Base-by-base conservation (phyloP, 2,888 invertebrate species). In the Anticlea derivata region DNA sequence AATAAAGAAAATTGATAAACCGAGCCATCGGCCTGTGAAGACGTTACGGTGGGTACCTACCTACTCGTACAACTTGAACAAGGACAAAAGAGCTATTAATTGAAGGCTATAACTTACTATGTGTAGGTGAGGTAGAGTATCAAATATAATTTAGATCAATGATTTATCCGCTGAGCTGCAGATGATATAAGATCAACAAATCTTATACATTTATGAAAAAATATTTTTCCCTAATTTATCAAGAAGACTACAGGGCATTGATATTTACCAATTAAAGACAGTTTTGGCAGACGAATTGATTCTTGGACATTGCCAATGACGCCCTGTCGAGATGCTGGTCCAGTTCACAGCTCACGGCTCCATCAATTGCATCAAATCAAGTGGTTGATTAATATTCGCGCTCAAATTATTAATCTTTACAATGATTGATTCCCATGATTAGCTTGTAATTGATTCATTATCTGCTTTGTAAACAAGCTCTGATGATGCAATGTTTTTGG, bases 1-100 rank as follows among this genome's bases (percentile, higher is more conserved):
- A 49, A 53, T 54, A 59, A 51, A 55, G 50, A 60, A 58, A 49
- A 60, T 54, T 55, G 55, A 60, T 60, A 60, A 60, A 49, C 27
- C 44, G 41, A 48, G 47, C 54, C 56, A 13, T 33, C 51, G 54
- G 49, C 54, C 53, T 49, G 53, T 35, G 41, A 54, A 54, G 29
- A 37, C 43, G 37, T 34, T 44, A 17, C 44, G 22, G 12, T 3
- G 4, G 20, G 34, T 22, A 22, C 10, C 45, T 24, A 27, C 34
- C 7, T 29, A 31, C 31, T 7, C n/a, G n/a, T 17, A 17, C 17
- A 17, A 33, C 34, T 20, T 13, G 11, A 7, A 10, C 41, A 13
- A 48, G 41, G 48, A 48, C 35, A 48, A 48, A 29, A 35, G 4
- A 30, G 12, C 26, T 20, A 38, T 50, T 31, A 38, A 38, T 41